A percentile compares a stretch with the other conserved stretches of the same genome.
Evolutionary conservation across 2,797 vertebrate genomes (phyloP).

Genomic region (Sebastes minor): DNA sequence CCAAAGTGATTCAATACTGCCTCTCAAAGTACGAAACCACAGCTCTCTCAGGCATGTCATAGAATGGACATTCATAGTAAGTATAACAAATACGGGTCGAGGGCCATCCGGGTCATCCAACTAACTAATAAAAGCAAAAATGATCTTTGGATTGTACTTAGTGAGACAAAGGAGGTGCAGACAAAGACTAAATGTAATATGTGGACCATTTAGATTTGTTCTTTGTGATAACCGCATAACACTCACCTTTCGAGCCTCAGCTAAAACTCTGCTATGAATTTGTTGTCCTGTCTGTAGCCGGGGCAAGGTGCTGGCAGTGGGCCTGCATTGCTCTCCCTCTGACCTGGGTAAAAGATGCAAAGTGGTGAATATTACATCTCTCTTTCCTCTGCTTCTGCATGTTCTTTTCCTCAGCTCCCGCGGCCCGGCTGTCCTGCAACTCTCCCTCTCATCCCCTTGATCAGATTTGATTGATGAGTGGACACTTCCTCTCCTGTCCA

Average conservation of each 20-base stretch:
- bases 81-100: conserved; percentile 2
- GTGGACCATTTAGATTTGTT: neutral
- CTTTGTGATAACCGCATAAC: neutral
- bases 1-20: conserved; percentile 16
- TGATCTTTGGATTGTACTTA: neutral
- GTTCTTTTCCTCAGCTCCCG: conserved; percentile 54
- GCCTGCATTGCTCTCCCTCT: conserved; percentile 26
- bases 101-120: neutral
- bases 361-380: conserved; percentile 60
- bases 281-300: conserved; percentile 3
- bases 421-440: conserved; percentile 28
- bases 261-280: conserved; percentile 1
- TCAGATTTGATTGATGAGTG: conserved; percentile 78
- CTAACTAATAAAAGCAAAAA: neutral
- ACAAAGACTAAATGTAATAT: neutral
- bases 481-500: conserved; percentile 73
- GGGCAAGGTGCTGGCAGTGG: conserved; percentile 23
- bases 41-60: neutral
- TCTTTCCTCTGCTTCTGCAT: conserved; percentile 39
- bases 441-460: conserved; percentile 44
- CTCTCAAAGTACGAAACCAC: conserved; percentile 4
- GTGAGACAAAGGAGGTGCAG: neutral
- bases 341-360: conserved; percentile 45
- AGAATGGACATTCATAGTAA: neutral
- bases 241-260: conserved; percentile 39